Percentiles rank a stretch among this genome's conserved stretches.
phyloP scores from a whole-genome alignment of 2,888 invertebrate genomes.

The Erebia epiphron region DNA sequence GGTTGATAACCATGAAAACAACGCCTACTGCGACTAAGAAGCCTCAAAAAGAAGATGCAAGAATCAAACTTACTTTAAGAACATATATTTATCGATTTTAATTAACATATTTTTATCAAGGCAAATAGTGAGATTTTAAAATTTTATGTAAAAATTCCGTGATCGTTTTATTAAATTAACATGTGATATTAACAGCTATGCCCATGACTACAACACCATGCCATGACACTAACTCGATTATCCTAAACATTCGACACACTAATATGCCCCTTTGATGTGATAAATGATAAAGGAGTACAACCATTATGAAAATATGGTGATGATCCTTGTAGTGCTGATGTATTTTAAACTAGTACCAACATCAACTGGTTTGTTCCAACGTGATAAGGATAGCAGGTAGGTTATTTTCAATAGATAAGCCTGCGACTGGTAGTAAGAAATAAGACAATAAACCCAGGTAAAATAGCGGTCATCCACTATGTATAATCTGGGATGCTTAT shows the following conservation, averaged over 20 bases:
- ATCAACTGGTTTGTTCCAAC: background rate
- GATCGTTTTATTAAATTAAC: too few species aligned
- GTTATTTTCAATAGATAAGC: background rate
- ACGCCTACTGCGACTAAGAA: background rate
- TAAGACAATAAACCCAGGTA: background rate
- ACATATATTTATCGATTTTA: too few species aligned
- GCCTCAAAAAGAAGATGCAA: too few species aligned
- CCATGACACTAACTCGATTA: too few species aligned
- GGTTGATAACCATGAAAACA: too few species aligned
- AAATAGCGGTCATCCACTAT: constrained; percentile 3
- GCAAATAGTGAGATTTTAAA: too few species aligned
- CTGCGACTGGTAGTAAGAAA: background rate
- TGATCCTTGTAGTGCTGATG: background rate
- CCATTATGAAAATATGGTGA: background rate
- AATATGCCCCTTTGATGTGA: background rate
- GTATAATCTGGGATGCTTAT: background rate
- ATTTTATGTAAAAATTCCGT: too few species aligned
- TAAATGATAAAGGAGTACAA: background rate
- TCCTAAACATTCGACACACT: background rate
- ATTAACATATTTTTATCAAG: too few species aligned
- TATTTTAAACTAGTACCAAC: background rate
- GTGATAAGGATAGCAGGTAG: constrained; percentile 2
- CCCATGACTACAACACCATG: too few species aligned
- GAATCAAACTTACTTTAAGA: too few species aligned
- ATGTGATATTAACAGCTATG: too few species aligned